A percentile compares a stretch with the other conserved stretches of the same genome.
Evolutionary conservation across 2,113 vertebrate species (phyloP).

Genomic region (Echinops telfairi): DNA sequence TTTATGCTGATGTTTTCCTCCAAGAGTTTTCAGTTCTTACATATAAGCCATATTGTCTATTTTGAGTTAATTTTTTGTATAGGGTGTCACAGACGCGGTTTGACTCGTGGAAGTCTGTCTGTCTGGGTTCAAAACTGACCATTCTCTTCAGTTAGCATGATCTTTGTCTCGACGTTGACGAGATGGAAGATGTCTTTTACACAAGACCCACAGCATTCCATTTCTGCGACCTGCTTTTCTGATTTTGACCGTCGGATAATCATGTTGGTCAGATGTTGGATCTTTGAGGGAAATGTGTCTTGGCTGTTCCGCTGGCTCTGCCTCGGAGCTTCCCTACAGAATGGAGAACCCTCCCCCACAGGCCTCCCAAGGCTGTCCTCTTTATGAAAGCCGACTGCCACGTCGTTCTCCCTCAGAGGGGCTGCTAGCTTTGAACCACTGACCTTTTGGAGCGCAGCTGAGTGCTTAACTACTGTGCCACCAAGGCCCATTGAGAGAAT

Average conservation of each 20-base stretch:
- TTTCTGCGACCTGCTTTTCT: neutral
- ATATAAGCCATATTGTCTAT: neutral
- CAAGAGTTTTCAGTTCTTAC: conserved; percentile 33
- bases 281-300: conserved; percentile 46
- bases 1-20: neutral
- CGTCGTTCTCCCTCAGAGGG: neutral
- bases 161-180: neutral
- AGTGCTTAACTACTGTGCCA: neutral
- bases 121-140: neutral
- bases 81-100: neutral
- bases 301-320: neutral
- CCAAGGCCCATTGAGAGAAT: neutral
- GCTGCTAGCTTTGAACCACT: neutral
- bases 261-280: neutral
- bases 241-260: neutral
- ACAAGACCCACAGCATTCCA: neutral
- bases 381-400: neutral
- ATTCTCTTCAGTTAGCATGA: neutral
- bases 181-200: neutral
- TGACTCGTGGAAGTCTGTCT: conserved; percentile 1
- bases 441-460: too few relatives aligned
- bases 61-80: conserved; percentile 20
- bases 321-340: neutral
- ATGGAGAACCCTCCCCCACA: neutral
- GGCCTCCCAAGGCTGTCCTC: neutral